Percentiles rank a stretch among this genome's conserved stretches.
Conservation (phyloP, 2,113 vertebrate genomes). For the Carollia perspicillata region DNA sequence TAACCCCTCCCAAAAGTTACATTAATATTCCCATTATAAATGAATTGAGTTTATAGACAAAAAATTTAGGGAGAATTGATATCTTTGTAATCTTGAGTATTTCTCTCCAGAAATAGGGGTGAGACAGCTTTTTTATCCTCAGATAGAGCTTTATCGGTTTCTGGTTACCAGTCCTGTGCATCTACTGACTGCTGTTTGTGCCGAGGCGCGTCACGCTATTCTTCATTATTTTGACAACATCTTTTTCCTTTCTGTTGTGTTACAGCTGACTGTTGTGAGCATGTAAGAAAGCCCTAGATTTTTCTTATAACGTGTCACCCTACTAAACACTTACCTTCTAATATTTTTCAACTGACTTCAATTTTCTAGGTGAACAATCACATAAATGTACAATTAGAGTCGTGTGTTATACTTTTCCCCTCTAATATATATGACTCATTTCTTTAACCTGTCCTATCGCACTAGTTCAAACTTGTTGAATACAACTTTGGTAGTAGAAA, state of each 20-base stretch:
- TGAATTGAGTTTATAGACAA: background rate
- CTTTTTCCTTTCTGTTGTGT: background rate
- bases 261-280: background rate
- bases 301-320: background rate
- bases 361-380: background rate
- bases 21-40: background rate
- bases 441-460: background rate
- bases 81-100: background rate
- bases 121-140: conserved; percentile 1
- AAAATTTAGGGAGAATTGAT: background rate
- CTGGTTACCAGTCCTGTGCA: background rate
- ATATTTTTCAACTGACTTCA: conserved; percentile 25
- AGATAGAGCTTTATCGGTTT: background rate
- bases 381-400: background rate
- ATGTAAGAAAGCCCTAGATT: background rate
- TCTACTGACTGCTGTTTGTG: background rate
- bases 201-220: background rate
- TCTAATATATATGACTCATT: background rate
- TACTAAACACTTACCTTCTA: background rate
- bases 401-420: background rate
- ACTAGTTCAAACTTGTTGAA: background rate
- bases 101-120: conserved; percentile 4
- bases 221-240: background rate
- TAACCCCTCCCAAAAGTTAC: background rate
- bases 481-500: background rate